Evolutionary conservation across 2,888 invertebrate species (phyloP).

Genomic region (Hetaerina titia): DNA sequence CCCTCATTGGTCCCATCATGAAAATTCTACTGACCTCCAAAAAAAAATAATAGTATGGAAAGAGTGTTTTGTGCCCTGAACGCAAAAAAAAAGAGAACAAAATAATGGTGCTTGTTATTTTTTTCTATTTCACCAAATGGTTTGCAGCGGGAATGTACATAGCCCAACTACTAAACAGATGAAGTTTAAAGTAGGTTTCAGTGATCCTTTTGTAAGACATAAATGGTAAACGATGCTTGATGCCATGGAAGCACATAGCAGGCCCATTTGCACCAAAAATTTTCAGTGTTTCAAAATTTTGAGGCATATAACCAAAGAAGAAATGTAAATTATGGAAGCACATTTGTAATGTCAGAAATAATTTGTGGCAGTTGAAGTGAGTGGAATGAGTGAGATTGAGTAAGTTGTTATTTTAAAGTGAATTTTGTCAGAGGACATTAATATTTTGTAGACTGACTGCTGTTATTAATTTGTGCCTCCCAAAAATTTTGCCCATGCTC

Average conservation of each 20-base stretch:
- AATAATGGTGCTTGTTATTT: slow-evolving; percentile 66
- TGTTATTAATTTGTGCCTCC: slow-evolving; percentile 65
- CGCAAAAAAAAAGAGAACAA: background rate
- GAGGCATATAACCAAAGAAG: slow-evolving; percentile 59
- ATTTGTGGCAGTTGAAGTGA: slow-evolving; percentile 42
- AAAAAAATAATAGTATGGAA: slow-evolving; percentile 25
- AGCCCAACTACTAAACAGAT: slow-evolving; percentile 52
- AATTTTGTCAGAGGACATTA: slow-evolving; percentile 48
- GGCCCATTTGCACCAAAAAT: slow-evolving; percentile 59
- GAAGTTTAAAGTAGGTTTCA: slow-evolving; percentile 54
- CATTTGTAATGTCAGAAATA: background rate
- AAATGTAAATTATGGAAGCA: slow-evolving; percentile 46
- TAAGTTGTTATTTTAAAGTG: slow-evolving; percentile 54
- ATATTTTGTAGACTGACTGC: slow-evolving; percentile 56
- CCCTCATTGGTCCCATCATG: slow-evolving; percentile 54
- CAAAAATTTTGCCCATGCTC: slow-evolving; percentile 48
- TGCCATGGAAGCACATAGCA: slow-evolving; percentile 62
- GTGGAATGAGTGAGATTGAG: slow-evolving; percentile 47
- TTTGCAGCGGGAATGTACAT: slow-evolving; percentile 43
- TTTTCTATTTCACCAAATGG: slow-evolving; percentile 62
- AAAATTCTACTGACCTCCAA: slow-evolving; percentile 30
- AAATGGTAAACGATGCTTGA: slow-evolving; percentile 63
- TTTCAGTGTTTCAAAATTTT: slow-evolving; percentile 64
- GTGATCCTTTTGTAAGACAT: slow-evolving; percentile 62
- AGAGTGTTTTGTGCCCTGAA: slow-evolving; percentile 52